These are phyloP conservation scores for Cydia pomonella DNA, from an alignment of 1,140 invertebrate species.

Conservation along the genomic window DNA sequence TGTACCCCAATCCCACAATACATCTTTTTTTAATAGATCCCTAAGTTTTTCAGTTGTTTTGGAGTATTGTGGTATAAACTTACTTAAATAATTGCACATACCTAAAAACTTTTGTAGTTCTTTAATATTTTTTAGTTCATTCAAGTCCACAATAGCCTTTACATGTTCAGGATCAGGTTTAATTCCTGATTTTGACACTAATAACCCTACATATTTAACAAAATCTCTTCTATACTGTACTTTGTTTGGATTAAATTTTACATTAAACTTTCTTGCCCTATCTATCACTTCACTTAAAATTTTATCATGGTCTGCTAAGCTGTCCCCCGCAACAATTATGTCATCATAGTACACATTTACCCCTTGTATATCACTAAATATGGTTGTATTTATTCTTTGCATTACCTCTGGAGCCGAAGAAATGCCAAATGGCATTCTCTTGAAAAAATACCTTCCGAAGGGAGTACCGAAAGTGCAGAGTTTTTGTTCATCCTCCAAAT, in stretches of 20 bases:
- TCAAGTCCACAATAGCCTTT: conserved; percentile 32
- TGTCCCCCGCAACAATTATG: conserved; percentile 52
- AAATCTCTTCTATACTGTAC: conserved; percentile 11
- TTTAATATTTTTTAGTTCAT: conserved; percentile 35
- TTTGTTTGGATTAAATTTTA: conserved; percentile 46
- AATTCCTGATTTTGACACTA: conserved; percentile 12
- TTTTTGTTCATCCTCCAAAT: conserved; percentile 36
- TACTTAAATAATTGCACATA: conserved; percentile 35
- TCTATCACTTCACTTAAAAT: conserved; percentile 56
- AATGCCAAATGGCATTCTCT: conserved; percentile 59
- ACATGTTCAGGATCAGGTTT: conserved; percentile 34
- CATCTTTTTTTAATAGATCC: conserved; percentile 7
- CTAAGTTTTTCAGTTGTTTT: conserved; percentile 1
- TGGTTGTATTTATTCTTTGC: conserved; percentile 46
- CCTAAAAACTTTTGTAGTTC: conserved; percentile 35
- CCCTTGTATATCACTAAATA: conserved; percentile 50
- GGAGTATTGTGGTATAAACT: conserved; percentile 30
- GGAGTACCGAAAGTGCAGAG: conserved; percentile 42
- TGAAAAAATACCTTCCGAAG: conserved; percentile 56
- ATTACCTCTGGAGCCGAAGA: conserved; percentile 55
- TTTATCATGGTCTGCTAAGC: conserved; percentile 53
- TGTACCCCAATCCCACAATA: background rate
- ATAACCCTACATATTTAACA: background rate
- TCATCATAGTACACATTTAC: conserved; percentile 62
- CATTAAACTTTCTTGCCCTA: conserved; percentile 38